Conservation (phyloP, 2,797 vertebrate genomes). For the Brotula barbata region DNA sequence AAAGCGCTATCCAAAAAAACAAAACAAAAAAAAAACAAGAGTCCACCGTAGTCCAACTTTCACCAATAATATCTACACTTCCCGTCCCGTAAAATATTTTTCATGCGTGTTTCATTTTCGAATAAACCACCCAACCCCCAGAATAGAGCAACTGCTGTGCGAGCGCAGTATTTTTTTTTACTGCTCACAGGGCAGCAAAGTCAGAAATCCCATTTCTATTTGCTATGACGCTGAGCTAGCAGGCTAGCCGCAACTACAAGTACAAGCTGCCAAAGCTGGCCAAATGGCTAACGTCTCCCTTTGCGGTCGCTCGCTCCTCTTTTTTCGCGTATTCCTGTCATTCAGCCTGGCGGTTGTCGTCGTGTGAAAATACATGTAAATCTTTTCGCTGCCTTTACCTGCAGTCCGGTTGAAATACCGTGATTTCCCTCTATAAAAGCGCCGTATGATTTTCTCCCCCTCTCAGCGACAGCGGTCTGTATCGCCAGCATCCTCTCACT, state of each 20-base stretch:
- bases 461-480: conserved; percentile 54
- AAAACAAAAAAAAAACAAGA: conserved; percentile 53
- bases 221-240: conserved; percentile 68
- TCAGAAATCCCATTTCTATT: conserved; percentile 50
- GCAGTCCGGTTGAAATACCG: conserved; percentile 36
- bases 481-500: conserved; percentile 72
- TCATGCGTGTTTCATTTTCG: not conserved
- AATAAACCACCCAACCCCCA: conserved; percentile 6
- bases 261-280: conserved; percentile 66
- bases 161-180: conserved; percentile 36
- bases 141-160: conserved; percentile 39
- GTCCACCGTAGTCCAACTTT: conserved; percentile 51
- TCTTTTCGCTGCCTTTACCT: conserved; percentile 53
- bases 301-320: conserved; percentile 52
- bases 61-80: conserved; percentile 23
- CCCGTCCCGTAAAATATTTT: not conserved
- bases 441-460: conserved; percentile 47
- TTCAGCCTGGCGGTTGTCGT: conserved; percentile 9
- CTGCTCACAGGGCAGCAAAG: conserved; percentile 64
- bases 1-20: conserved; percentile 70
- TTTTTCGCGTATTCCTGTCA: conserved; percentile 36
- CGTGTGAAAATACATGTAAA: conserved; percentile 32
- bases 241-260: conserved; percentile 63
- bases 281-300: conserved; percentile 76
- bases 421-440: conserved; percentile 35